Percentiles rank a stretch among this genome's conserved stretches.
Conservation (phyloP, 2,113 vertebrate species). For the Toxotes jaculatrix region DNA sequence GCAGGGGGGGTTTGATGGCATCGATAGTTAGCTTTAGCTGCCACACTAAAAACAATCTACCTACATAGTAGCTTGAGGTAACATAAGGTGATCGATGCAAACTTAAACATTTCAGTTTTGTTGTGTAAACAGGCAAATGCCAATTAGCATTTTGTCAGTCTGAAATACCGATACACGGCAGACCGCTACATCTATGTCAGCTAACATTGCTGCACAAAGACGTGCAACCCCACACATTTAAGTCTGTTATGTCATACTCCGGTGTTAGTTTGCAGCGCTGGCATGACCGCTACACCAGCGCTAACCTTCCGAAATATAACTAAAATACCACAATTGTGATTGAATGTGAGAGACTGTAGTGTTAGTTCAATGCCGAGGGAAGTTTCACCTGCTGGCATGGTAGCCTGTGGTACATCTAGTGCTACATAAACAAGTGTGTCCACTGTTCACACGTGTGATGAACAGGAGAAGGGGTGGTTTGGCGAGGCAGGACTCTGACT, state of each 20-base stretch:
- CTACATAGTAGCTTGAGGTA: slow-evolving; percentile 7
- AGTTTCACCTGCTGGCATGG: background rate
- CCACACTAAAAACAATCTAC: background rate
- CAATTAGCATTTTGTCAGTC: background rate
- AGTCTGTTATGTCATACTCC: slow-evolving; percentile 49
- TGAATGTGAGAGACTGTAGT: background rate
- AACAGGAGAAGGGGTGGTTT: slow-evolving; percentile 35
- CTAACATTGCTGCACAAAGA: background rate
- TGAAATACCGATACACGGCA: background rate
- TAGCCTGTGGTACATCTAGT: background rate
- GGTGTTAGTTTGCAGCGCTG: background rate
- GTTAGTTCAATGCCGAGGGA: background rate
- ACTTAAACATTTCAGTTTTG: background rate
- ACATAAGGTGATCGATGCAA: slow-evolving; percentile 21
- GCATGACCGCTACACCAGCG: background rate
- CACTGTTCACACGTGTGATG: slow-evolving; percentile 48
- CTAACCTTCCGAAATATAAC: background rate
- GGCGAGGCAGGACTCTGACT: slow-evolving; percentile 59
- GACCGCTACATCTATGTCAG: background rate
- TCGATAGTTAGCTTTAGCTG: slow-evolving; percentile 7
- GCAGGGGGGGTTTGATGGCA: background rate
- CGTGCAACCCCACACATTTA: background rate
- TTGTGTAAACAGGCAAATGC: background rate
- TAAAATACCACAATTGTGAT: background rate
- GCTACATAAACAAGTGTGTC: slow-evolving; percentile 31